phyloP scores from a whole-genome alignment of 2,113 vertebrate species.

The Entomyzon cyanotis region DNA sequence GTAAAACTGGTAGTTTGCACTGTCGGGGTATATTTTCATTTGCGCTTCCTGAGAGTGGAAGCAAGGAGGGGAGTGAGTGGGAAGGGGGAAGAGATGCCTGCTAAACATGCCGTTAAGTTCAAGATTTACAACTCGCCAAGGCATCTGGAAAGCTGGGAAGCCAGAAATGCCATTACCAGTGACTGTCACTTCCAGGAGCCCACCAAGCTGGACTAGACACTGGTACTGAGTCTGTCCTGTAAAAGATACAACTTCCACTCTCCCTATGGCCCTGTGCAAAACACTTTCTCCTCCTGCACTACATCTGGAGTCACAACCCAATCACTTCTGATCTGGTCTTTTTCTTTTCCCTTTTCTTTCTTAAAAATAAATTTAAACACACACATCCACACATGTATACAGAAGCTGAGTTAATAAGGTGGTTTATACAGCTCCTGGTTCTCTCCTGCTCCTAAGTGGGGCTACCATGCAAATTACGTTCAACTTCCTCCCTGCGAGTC shows the following conservation, averaged over 20 bases:
- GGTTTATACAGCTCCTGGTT: accelerated
- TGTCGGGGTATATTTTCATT: constrained; percentile 32
- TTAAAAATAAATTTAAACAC: neutral
- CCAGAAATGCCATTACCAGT: constrained; percentile 57
- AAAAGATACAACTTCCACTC: constrained; percentile 47
- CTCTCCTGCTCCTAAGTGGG: constrained; percentile 10
- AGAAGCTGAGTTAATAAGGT: neutral
- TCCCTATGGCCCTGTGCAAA: neutral
- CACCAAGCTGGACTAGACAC: constrained; percentile 26
- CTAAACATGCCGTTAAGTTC: constrained; percentile 76
- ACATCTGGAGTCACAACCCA: constrained; percentile 32
- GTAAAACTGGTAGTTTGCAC: neutral
- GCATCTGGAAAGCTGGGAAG: constrained; percentile 66
- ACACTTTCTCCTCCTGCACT: neutral
- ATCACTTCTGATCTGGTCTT: neutral
- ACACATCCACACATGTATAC: neutral
- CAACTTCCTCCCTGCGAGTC: constrained; percentile 69
- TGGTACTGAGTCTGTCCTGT: constrained; percentile 42
- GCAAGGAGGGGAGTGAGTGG: neutral
- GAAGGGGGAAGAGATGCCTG: constrained; percentile 21
- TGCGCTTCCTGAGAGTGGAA: neutral
- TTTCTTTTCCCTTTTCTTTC: neutral
- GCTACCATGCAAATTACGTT: constrained; percentile 57
- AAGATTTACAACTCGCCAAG: constrained; percentile 75
- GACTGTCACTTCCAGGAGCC: constrained; percentile 58